phyloP scores from a whole-genome alignment of 2,888 invertebrate species.

The Eubasilissa splendida region DNA sequence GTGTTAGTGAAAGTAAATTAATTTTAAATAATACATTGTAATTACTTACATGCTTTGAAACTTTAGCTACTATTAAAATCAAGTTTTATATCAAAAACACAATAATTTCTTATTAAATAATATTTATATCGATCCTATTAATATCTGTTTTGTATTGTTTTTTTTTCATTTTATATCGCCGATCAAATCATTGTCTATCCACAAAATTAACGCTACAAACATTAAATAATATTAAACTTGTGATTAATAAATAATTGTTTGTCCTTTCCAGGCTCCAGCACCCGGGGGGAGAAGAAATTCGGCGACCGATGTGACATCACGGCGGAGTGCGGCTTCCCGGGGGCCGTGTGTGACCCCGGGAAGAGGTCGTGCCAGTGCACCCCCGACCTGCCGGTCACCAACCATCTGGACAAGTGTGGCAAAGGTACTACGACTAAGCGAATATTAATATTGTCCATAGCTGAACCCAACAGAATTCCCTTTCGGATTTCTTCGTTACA shows the following conservation, averaged over 20 bases:
- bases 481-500: too few relatives aligned
- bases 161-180: too few relatives aligned
- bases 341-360: constrained; percentile 80
- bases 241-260: background rate
- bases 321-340: constrained; percentile 82
- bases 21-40: too few relatives aligned
- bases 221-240: background rate
- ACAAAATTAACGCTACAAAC: background rate
- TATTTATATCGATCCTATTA: too few relatives aligned
- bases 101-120: too few relatives aligned
- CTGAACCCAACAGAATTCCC: too few relatives aligned
- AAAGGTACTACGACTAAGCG: constrained; percentile 73
- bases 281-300: constrained; percentile 77
- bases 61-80: too few relatives aligned
- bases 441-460: too few relatives aligned
- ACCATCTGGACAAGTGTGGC: constrained; percentile 90
- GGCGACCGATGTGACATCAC: constrained; percentile 83
- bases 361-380: constrained; percentile 82
- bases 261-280: constrained; percentile 35
- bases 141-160: too few relatives aligned
- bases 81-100: too few relatives aligned
- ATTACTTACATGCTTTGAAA: too few relatives aligned
- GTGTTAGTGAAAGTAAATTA: too few relatives aligned
- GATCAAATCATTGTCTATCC: background rate
- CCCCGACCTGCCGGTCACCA: constrained; percentile 82